phyloP scores from a whole-genome alignment of 2,113 vertebrate genomes.

The Nymphicus hollandicus region DNA sequence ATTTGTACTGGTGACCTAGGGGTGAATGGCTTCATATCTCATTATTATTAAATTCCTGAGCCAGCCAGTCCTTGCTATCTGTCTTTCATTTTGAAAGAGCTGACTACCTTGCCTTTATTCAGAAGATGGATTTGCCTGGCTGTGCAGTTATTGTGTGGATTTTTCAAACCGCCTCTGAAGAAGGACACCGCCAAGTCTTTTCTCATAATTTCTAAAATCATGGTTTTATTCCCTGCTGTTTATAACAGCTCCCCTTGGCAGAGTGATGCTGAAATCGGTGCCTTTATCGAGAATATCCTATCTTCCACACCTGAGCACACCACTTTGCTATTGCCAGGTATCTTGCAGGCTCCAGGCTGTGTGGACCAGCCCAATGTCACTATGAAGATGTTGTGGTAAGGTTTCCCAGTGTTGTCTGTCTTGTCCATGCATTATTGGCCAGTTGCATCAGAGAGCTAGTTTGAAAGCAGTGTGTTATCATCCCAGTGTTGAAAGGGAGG shows the following conservation, averaged over 20 bases:
- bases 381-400: not conserved
- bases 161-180: constrained; percentile 60
- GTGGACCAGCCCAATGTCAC: not conserved
- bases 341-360: not conserved
- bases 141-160: constrained; percentile 57
- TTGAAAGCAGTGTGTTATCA: not conserved
- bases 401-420: not conserved
- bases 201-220: constrained; percentile 59
- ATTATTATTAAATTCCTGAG: constrained; percentile 65
- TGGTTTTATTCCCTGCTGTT: constrained; percentile 51
- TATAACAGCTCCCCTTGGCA: constrained; percentile 36
- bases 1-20: constrained; percentile 58
- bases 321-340: not conserved
- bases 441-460: not conserved
- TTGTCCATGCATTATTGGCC: not conserved
- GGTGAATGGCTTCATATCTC: constrained; percentile 60
- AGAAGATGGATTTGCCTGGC: constrained; percentile 52
- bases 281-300: constrained; percentile 9
- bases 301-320: not conserved
- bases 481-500: not conserved
- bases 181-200: constrained; percentile 55
- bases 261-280: constrained; percentile 23
- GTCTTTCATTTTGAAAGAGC: constrained; percentile 64
- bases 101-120: constrained; percentile 56
- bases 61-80: constrained; percentile 50